Evolutionary conservation across 2,113 vertebrate genomes (phyloP).

Genomic region (Mustelus asterias): DNA sequence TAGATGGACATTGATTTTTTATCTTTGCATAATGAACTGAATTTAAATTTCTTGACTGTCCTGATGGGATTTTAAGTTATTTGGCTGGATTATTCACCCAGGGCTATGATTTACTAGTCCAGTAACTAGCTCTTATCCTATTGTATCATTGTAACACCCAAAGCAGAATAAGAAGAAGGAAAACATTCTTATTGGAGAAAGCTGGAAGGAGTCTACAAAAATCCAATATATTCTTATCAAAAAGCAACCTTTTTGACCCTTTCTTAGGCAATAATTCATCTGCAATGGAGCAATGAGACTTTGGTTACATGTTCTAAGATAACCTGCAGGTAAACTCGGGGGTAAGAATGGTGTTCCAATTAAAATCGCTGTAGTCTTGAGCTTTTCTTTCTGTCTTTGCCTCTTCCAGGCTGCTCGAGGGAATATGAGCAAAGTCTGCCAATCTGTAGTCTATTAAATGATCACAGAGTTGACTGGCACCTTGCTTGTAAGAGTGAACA

Average conservation of each 20-base stretch:
- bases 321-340: neutral
- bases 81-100: neutral
- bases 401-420: neutral
- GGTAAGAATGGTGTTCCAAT: neutral
- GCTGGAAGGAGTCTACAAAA: neutral
- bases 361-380: neutral
- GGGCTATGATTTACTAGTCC: neutral
- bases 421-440: neutral
- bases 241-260: neutral
- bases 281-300: neutral
- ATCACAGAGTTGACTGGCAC: neutral
- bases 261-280: neutral
- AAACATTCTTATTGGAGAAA: neutral
- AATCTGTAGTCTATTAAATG: neutral
- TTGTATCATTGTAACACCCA: neutral
- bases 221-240: neutral
- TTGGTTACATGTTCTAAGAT: neutral
- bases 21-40: neutral
- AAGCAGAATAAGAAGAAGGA: neutral
- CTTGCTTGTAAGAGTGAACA: neutral
- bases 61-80: neutral
- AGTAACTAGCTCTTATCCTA: neutral
- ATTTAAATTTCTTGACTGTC: neutral
- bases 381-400: neutral
- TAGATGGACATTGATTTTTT: neutral